Base-by-base conservation (phyloP, 2,888 invertebrate genomes). In the Tachina grossa region DNA sequence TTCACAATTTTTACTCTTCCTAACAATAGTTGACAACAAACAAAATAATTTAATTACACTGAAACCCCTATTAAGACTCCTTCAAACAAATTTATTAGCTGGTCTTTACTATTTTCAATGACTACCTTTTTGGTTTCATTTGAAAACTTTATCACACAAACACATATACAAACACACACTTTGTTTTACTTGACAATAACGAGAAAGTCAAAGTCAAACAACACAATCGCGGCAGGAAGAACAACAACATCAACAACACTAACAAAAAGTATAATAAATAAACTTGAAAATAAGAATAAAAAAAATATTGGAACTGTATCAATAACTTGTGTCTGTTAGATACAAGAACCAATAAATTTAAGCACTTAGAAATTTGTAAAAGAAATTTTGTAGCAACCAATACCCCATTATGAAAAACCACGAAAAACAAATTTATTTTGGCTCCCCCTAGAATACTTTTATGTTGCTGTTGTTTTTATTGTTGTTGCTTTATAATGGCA, bases 271-370 rank as follows among this genome's bases (percentile, higher is more conserved):
- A 3, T 8, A n/a, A n/a, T n/a, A n/a, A 9, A 69, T 43, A 41
- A 41, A 55, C 22, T 65, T 49, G 11, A 55, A 57, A 66, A 66
- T 66, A 57, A 59, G 13, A 57, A 49, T 31, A 47, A 55, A 31
- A 8, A n/a, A 68, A 43, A 55, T 65, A 72, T 80, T 80, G 72
- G 63, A 80, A 72, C 47, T n/a, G 22, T 59, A 79, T 71, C 71
- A 71, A 71, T 45, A 53, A n/a, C 14, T 71, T 71, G 63, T 61
- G 59, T 77, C 16, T 49, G 14, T 57, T 16, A 43, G 16, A 65
- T 22, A 72, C 49, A 31, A 59, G 68, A 66, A 47, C 41, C 45
- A 74, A 74, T 81, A 81, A 68, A 81, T 74, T 61, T 19, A 45
- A 39, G 16, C 13, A 66, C 19, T 66, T 59, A 43, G 11, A 49